phyloP scores from a whole-genome alignment of 2,888 invertebrate species.

The Plutella xylostella region DNA sequence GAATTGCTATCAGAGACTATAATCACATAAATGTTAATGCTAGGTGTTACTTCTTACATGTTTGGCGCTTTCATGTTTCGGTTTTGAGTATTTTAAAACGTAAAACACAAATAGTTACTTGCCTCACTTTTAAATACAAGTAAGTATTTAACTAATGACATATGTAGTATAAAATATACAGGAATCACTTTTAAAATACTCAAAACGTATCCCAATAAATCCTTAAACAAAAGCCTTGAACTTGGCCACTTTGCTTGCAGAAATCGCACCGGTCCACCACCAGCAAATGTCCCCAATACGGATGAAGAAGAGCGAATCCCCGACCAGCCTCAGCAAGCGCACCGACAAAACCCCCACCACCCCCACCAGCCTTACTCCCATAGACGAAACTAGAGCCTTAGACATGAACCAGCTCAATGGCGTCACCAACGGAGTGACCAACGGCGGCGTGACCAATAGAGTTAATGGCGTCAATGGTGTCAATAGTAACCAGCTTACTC shows the following conservation, averaged over 20 bases:
- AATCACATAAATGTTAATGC: too few relatives aligned
- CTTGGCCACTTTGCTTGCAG: conserved; percentile 38
- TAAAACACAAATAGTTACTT: not conserved
- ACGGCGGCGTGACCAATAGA: conserved; percentile 29
- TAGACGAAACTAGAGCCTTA: conserved; percentile 59
- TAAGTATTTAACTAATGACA: not conserved
- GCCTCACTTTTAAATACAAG: not conserved
- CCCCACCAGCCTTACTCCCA: conserved; percentile 59
- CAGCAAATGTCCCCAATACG: conserved; percentile 68
- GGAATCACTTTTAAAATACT: not conserved
- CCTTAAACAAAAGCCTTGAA: not conserved
- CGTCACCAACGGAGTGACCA: conserved; percentile 46
- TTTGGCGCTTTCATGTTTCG: not conserved
- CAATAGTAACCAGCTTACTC: conserved; percentile 50
- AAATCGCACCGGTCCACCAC: conserved; percentile 64
- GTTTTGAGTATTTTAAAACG: not conserved
- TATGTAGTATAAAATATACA: too few relatives aligned
- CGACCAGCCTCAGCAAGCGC: conserved; percentile 59
- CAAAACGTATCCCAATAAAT: too few relatives aligned
- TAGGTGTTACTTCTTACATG: too few relatives aligned
- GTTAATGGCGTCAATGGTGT: conserved; percentile 31
- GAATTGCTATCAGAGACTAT: too few relatives aligned
- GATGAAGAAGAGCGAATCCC: conserved; percentile 61
- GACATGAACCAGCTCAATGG: conserved; percentile 31
- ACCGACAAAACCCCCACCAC: conserved; percentile 65